Conservation (phyloP, 23 tunicate species). For the Trididemnum clinides region DNA sequence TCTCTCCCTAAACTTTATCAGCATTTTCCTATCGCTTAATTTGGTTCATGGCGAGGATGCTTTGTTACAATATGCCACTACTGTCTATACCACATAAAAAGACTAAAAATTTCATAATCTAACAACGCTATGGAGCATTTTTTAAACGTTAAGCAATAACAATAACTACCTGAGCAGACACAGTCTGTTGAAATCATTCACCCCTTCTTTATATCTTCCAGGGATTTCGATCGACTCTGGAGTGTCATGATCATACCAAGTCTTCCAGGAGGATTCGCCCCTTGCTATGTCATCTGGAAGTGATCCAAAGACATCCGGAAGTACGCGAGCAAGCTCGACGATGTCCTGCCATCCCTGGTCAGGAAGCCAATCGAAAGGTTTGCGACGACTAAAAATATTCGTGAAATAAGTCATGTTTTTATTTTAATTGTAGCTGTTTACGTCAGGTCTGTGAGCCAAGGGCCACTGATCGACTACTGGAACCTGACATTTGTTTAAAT, state of each 20-base stretch:
- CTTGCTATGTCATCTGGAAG: constrained; percentile 92
- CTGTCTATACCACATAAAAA: neutral
- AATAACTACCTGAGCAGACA: constrained; percentile 75
- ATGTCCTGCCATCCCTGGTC: constrained; percentile 99
- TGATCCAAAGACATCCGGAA: constrained; percentile 68
- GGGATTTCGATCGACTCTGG: constrained; percentile 88
- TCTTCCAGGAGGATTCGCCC: constrained; percentile 74
- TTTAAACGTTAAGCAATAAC: neutral
- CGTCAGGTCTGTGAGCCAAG: no score
- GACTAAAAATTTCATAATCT: neutral
- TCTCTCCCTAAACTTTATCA: no score
- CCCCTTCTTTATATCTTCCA: constrained; percentile 83
- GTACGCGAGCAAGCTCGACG: constrained; percentile 78
- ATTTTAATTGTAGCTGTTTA: no score
- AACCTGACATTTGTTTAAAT: no score
- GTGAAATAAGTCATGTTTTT: no score
- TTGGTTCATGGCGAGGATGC: no score
- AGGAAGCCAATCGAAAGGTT: constrained; percentile 95
- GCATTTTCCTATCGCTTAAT: no score
- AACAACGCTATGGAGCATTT: neutral
- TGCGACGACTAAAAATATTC: constrained; percentile 81
- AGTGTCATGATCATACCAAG: constrained; percentile 96
- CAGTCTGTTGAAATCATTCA: constrained; percentile 80
- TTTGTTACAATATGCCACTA: no score
- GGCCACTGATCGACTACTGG: no score